phyloP scores from a whole-genome alignment of 2,113 vertebrate genomes.

The Misgurnus mizolepis region DNA sequence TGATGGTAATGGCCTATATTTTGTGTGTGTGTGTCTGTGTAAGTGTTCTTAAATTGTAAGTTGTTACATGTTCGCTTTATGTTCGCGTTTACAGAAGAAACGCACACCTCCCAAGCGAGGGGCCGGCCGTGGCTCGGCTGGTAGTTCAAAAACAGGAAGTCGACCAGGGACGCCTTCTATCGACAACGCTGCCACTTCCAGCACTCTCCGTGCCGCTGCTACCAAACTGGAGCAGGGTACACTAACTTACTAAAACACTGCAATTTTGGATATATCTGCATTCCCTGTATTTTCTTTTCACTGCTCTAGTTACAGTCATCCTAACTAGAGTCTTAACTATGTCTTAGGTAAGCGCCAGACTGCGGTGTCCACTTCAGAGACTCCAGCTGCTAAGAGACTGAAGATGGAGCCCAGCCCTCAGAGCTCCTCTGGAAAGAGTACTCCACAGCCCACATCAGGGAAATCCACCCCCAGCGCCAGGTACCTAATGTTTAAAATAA shows the following conservation, averaged over 20 bases:
- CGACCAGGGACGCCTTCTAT: conserved; percentile 84
- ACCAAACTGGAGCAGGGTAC: conserved; percentile 87
- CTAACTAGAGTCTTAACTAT: too few species aligned
- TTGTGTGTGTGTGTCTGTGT: conserved; percentile 26
- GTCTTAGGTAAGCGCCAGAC: conserved; percentile 81
- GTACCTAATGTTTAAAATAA: conserved; percentile 59
- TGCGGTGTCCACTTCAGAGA: conserved; percentile 65
- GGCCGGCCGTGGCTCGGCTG: conserved; percentile 82
- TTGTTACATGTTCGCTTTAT: not conserved
- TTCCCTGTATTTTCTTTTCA: not conserved
- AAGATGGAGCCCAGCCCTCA: conserved; percentile 80
- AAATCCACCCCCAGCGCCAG: conserved; percentile 87
- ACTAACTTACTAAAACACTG: not conserved
- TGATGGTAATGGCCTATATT: conserved; percentile 70
- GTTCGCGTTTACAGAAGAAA: conserved; percentile 77
- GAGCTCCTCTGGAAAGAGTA: conserved; percentile 85
- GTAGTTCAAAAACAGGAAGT: conserved; percentile 84
- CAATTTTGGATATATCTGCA: not conserved
- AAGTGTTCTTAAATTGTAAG: not conserved
- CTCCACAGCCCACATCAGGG: conserved; percentile 84
- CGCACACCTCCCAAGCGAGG: conserved; percentile 85
- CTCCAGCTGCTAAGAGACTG: conserved; percentile 81
- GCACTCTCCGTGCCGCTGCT: conserved; percentile 84
- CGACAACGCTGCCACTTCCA: conserved; percentile 79
- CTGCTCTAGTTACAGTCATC: not conserved